A percentile compares a stretch with the other conserved stretches of the same genome.
Conservation (phyloP, 2,113 vertebrate species). For the Pteropus alecto region DNA sequence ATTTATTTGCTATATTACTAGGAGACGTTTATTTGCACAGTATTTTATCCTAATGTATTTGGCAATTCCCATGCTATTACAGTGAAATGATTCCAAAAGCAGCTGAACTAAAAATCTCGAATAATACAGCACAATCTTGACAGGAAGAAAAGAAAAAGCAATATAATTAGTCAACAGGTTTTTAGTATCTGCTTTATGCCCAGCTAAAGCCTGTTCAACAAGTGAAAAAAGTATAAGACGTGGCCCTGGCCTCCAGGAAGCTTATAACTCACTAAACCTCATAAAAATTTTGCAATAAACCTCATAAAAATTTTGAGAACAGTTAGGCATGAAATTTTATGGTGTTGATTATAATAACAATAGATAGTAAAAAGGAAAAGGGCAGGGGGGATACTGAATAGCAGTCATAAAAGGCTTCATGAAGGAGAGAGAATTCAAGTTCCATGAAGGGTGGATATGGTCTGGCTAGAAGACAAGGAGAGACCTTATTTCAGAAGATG, state of each 20-base stretch:
- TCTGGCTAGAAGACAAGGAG: not conserved
- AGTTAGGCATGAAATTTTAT: not conserved
- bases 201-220: not conserved
- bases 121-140: not conserved
- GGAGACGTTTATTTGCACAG: not conserved
- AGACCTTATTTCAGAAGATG: not conserved
- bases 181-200: not conserved
- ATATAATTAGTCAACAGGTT: not conserved
- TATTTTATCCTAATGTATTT: constrained; percentile 47
- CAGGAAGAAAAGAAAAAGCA: not conserved
- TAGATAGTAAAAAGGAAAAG: not conserved
- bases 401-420: not conserved
- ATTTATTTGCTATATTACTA: not conserved
- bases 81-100: constrained; percentile 20
- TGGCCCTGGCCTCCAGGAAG: not conserved
- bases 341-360: not conserved
- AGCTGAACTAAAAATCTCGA: not conserved
- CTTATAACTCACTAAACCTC: not conserved
- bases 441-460: not conserved
- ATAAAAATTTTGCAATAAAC: not conserved
- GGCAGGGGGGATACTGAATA: not conserved
- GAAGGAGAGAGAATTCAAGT: not conserved
- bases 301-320: not conserved
- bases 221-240: not conserved
- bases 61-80: not conserved